phyloP scores from a whole-genome alignment of 1,140 invertebrate genomes.

The Belonocnema kinseyi region DNA sequence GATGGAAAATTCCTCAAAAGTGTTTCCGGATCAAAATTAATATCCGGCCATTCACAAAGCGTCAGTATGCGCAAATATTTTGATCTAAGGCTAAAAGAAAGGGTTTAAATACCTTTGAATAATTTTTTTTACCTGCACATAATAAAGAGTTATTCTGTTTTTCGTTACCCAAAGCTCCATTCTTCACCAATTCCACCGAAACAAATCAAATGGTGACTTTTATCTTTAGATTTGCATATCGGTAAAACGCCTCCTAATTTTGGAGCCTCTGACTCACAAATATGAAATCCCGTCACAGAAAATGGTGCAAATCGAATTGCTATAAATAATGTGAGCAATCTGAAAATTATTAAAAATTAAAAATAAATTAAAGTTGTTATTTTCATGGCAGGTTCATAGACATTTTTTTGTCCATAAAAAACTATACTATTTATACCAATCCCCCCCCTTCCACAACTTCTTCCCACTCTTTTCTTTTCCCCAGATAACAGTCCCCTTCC shows the following conservation, averaged over 20 bases:
- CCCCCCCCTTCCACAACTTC: too few relatives aligned
- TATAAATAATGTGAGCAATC: background rate
- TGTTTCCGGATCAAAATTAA: slow-evolving; percentile 47
- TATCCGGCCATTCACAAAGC: slow-evolving; percentile 54
- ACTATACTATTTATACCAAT: too few relatives aligned
- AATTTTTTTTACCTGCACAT: background rate
- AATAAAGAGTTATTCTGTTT: background rate
- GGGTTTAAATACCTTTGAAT: background rate
- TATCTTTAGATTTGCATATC: slow-evolving; percentile 49
- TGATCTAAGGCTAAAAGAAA: slow-evolving; percentile 40
- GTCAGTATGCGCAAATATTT: slow-evolving; percentile 42
- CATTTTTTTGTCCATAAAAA: too few relatives aligned
- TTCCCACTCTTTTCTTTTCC: too few relatives aligned
- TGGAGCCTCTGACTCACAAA: slow-evolving; percentile 38
- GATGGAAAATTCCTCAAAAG: slow-evolving; percentile 47
- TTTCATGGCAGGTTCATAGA: too few relatives aligned
- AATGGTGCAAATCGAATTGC: background rate
- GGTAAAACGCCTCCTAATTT: slow-evolving; percentile 23
- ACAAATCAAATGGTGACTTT: slow-evolving; percentile 52
- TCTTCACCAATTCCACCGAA: slow-evolving; percentile 50
- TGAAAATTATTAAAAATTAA: background rate
- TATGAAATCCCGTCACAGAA: background rate
- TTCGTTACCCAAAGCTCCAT: slow-evolving; percentile 49
- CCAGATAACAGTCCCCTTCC: too few relatives aligned
- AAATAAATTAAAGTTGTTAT: background rate